Evolutionary conservation across 2,113 vertebrate genomes (phyloP), one percentile per base, ranked within the genome.

Genomic region (Ophthalmolycus amberensis): DNA sequence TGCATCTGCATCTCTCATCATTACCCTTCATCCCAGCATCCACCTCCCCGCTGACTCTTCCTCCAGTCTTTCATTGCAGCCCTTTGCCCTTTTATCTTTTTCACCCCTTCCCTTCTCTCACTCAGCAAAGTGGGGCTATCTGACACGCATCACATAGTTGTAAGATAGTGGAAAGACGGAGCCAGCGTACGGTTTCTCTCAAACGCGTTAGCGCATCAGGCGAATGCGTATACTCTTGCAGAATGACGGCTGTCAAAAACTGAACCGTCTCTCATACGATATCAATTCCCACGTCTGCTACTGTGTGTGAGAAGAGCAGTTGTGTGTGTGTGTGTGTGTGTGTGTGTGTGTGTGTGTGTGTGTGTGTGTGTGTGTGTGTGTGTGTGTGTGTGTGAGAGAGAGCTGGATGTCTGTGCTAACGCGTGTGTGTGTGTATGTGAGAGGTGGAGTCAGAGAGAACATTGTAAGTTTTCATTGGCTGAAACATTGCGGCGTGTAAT

Each of bases 391-490:
- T 52, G 48, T 50, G 18, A n/a, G n/a, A n/a, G n/a, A n/a, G 37
- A 38, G 38, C 38, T 38, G 38, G 9, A 38, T 38, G 38, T 38
- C 38, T 38, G 38, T 9, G 38, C 7, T 38, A 38, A 38, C 38
- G 68, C 82, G 81, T 87, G 77, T 74, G 72, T 87, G 58, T 77
- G 75, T 71, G 27, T 75, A 46, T 71, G 70, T 15, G 74, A 71
- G 79, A 85, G 92, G 91, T 68, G 90, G 91, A 90, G 88, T 84
- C 83, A 81, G 64, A 50, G 70, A 40, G 66, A 75, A 77, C 40
- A 88, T 84, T 86, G 88, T 89, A 82, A 82, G 76, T 83, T 90
- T 90, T 90, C 85, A 95, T 95, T 95, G 94, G 94, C 83, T 78
- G 67, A 38, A 84, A 75, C 79, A 48, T 64, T 38, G 86, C 88